Evolutionary conservation across 1,140 invertebrate genomes (phyloP).

Genomic region (Subanguina moxae): DNA sequence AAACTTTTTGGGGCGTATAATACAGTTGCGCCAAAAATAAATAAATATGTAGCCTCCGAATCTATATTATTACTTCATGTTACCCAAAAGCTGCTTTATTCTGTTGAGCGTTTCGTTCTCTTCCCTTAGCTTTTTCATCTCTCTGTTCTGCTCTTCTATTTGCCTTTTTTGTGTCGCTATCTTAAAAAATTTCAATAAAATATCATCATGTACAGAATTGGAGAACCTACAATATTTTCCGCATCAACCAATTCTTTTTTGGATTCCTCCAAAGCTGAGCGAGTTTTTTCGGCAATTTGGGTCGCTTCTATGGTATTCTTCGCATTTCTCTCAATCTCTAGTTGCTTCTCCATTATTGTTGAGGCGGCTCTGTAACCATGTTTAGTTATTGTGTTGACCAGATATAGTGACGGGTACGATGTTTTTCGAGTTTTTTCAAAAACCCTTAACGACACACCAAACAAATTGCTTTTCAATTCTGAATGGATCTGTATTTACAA

Average conservation of each 20-base stretch:
- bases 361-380: slow-evolving; percentile 22
- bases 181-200: slow-evolving; percentile 1
- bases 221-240: slow-evolving; percentile 7
- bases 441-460: too few species aligned
- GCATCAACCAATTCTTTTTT: slow-evolving; percentile 18
- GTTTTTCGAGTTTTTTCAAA: too few species aligned
- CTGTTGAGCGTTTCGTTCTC: slow-evolving; percentile 11
- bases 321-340: slow-evolving; percentile 13
- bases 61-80: too few species aligned
- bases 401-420: too few species aligned
- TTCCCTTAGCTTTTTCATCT: slow-evolving; percentile 16
- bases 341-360: slow-evolving; percentile 24
- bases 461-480: too few species aligned
- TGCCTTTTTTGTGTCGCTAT: background rate
- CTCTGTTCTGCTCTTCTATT: slow-evolving; percentile 14
- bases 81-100: slow-evolving; percentile 12
- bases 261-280: slow-evolving; percentile 12
- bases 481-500: too few species aligned
- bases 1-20: too few species aligned
- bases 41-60: too few species aligned
- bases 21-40: too few species aligned
- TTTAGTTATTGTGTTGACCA: slow-evolving; percentile 1
- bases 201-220: too few species aligned
- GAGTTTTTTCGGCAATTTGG: background rate
- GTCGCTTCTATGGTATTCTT: background rate